Conservation (phyloP, 2,797 vertebrate genomes). For the Macropodus opercularis region DNA sequence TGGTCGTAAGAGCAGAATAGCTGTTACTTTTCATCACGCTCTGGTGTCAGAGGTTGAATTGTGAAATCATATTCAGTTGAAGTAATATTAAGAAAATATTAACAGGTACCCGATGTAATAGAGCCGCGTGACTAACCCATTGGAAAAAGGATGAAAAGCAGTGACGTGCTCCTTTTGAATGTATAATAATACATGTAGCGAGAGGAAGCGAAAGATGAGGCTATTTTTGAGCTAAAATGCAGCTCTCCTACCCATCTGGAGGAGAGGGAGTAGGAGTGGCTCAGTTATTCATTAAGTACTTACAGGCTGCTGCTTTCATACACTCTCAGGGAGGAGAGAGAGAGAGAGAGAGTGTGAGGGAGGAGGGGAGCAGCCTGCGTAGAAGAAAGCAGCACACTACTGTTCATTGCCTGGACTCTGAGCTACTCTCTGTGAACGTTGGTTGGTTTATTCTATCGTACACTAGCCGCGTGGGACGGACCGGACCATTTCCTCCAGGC, state of each 20-base stretch:
- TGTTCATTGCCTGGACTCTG: constrained; percentile 47
- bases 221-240: constrained; percentile 50
- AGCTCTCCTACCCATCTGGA: constrained; percentile 61
- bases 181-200: constrained; percentile 10
- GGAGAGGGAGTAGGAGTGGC: constrained; percentile 61
- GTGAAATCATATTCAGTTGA: background rate
- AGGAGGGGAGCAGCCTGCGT: constrained; percentile 44
- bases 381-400: constrained; percentile 39
- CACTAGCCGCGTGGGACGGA: constrained; percentile 47
- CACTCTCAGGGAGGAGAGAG: constrained; percentile 44
- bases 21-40: no score
- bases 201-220: constrained; percentile 35
- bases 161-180: constrained; percentile 31
- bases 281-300: constrained; percentile 65
- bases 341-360: constrained; percentile 15
- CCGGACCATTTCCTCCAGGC: constrained; percentile 23
- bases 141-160: constrained; percentile 5
- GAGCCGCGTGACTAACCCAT: constrained; percentile 5
- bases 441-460: constrained; percentile 23
- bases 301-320: constrained; percentile 57
- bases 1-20: no score
- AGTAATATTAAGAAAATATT: constrained; percentile 6
- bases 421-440: constrained; percentile 37
- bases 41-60: background rate
- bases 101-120: constrained; percentile 6